Percentiles rank a stretch among this genome's conserved stretches.
Conservation (phyloP, 2,797 vertebrate genomes). For the Monodelphis domestica region DNA sequence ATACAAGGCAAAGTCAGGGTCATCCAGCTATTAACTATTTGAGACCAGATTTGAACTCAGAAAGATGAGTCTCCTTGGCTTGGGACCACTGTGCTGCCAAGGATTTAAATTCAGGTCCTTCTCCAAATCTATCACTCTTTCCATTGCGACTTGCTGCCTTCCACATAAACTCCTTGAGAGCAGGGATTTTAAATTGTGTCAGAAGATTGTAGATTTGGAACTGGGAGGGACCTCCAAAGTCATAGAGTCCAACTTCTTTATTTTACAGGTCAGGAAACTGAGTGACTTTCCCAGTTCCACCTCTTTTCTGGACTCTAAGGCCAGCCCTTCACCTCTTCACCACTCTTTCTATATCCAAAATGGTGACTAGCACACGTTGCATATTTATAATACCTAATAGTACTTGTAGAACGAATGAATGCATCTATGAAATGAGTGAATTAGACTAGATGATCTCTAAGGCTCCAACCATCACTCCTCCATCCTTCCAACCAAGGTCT, state of each 20-base stretch:
- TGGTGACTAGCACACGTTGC: not conserved
- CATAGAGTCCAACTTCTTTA: not conserved
- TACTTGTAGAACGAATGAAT: not conserved
- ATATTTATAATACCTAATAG: not conserved
- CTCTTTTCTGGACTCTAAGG: not conserved
- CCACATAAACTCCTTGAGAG: not conserved
- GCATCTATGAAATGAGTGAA: not conserved
- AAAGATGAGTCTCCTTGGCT: too few relatives aligned
- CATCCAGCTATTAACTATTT: too few relatives aligned
- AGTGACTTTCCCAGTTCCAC: not conserved
- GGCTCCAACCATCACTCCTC: too few relatives aligned
- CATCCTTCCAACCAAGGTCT: too few relatives aligned
- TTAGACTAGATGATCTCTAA: not conserved
- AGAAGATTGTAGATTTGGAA: not conserved
- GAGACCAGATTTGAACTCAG: too few relatives aligned
- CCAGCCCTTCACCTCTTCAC: not conserved
- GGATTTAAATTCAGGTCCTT: not conserved
- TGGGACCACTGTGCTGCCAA: too few relatives aligned
- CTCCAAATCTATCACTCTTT: not conserved
- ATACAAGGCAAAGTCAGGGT: too few relatives aligned
- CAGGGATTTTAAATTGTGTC: not conserved
- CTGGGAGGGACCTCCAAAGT: too few relatives aligned
- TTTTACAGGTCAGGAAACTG: not conserved
- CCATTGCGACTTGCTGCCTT: not conserved
- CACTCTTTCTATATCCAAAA: not conserved